phyloP scores from a whole-genome alignment of 1,140 invertebrate genomes.

The Lasioglossum albipes region DNA sequence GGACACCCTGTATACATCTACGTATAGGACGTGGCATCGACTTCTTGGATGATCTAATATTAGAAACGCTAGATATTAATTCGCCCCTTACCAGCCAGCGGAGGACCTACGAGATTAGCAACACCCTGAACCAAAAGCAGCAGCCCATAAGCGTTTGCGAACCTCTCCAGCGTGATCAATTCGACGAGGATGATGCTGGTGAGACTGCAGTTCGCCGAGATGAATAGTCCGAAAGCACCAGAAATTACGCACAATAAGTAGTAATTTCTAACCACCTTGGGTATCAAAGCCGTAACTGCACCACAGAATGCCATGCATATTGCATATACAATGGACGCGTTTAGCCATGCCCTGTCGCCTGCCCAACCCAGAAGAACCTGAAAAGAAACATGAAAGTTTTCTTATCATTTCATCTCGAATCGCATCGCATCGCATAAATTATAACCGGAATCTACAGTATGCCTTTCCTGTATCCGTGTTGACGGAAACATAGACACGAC shows the following conservation, averaged over 20 bases:
- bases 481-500: too few relatives aligned
- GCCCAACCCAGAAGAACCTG: slow-evolving; percentile 93
- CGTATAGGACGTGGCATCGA: too few relatives aligned
- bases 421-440: not conserved
- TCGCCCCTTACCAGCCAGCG: slow-evolving; percentile 86
- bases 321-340: slow-evolving; percentile 88
- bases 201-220: slow-evolving; percentile 92
- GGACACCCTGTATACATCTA: too few relatives aligned
- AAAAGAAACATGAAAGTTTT: not conserved
- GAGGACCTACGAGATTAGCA: slow-evolving; percentile 92
- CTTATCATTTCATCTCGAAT: not conserved
- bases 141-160: slow-evolving; percentile 94
- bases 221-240: slow-evolving; percentile 90
- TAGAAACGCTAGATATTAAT: not conserved
- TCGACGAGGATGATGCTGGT: slow-evolving; percentile 93
- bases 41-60: not conserved
- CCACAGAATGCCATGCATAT: slow-evolving; percentile 90
- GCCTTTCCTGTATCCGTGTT: not conserved
- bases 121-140: slow-evolving; percentile 92
- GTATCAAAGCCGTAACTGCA: slow-evolving; percentile 85
- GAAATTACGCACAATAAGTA: slow-evolving; percentile 82
- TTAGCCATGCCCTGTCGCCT: slow-evolving; percentile 89
- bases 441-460: not conserved
- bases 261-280: slow-evolving; percentile 83
- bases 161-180: slow-evolving; percentile 90